phyloP scores from a whole-genome alignment of 2,888 invertebrate species.

The Neoitamus cyanurus region DNA sequence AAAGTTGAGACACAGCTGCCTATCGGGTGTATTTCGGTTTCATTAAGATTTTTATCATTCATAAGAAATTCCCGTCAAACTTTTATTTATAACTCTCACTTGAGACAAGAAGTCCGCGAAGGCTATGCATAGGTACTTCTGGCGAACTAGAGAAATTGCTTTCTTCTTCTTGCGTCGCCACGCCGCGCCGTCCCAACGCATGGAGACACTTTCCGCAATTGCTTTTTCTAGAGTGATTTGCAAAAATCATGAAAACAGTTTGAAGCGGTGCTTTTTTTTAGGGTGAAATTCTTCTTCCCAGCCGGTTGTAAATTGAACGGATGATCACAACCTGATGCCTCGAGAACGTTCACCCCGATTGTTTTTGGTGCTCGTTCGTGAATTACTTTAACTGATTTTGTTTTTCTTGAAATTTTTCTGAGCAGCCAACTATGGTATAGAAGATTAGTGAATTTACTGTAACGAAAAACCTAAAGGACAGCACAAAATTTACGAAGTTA shows the following conservation, averaged over 20 bases:
- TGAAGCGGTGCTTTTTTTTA: background rate
- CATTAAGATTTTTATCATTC: background rate
- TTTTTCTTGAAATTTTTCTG: background rate
- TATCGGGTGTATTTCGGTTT: conserved; percentile 19
- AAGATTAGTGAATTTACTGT: background rate
- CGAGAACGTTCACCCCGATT: background rate
- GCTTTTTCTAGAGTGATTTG: background rate
- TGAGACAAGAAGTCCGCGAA: background rate
- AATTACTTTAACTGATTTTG: conserved; percentile 5
- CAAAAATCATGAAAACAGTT: background rate
- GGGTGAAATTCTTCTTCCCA: background rate
- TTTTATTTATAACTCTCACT: conserved; percentile 30
- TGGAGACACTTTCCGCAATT: background rate
- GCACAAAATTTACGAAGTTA: no score
- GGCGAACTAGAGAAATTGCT: background rate
- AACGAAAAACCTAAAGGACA: background rate
- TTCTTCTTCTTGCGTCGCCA: background rate
- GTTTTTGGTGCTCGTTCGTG: background rate
- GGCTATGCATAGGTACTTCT: background rate
- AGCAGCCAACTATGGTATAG: background rate
- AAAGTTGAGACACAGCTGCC: conserved; percentile 20
- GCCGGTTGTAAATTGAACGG: background rate
- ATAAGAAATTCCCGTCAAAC: conserved; percentile 3
- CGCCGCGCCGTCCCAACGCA: no score
- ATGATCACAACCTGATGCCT: background rate